These are phyloP conservation scores for Caenorhabditis brenneri DNA, from an alignment of 1,140 invertebrate genomes.

Conservation along the genomic window DNA sequence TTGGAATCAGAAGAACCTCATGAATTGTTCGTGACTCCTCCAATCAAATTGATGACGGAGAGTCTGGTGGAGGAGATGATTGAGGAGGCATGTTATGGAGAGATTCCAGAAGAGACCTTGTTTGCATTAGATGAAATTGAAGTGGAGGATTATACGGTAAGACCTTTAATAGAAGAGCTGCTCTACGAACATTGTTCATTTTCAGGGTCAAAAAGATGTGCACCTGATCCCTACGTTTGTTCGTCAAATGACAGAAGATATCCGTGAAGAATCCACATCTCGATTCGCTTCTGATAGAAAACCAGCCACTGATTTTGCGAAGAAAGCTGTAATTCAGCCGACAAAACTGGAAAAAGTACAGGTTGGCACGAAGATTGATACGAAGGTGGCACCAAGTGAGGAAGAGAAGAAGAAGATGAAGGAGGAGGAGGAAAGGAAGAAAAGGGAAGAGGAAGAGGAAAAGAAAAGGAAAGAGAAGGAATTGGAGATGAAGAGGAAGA, in stretches of 20 bases:
- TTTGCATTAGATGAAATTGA: constrained; percentile 46
- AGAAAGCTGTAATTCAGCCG: constrained; percentile 64
- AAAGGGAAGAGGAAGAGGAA: neutral
- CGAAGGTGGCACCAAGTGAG: constrained; percentile 12
- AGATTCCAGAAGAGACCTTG: constrained; percentile 33
- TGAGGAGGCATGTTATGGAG: constrained; percentile 26
- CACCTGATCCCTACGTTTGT: constrained; percentile 53
- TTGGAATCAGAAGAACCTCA: neutral
- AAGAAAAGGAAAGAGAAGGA: constrained; percentile 8
- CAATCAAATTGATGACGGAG: constrained; percentile 44
- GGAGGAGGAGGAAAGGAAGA: neutral
- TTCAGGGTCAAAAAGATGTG: constrained; percentile 51
- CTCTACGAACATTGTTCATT: neutral
- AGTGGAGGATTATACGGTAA: constrained; percentile 24
- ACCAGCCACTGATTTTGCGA: constrained; percentile 62
- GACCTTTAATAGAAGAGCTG: neutral
- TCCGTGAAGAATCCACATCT: constrained; percentile 42
- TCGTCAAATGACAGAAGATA: constrained; percentile 51
- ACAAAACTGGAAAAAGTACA: constrained; percentile 56
- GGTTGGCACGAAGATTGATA: constrained; percentile 35
- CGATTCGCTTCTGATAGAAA: constrained; percentile 49
- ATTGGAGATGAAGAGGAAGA: constrained; percentile 48
- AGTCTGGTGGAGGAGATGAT: constrained; percentile 19
- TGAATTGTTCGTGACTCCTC: constrained; percentile 31
- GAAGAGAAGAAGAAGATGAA: constrained; percentile 25